Evolutionary conservation across 2,888 invertebrate species (phyloP), one percentile per base, ranked within the genome.

Genomic region (Lithophane semibrunnea): DNA sequence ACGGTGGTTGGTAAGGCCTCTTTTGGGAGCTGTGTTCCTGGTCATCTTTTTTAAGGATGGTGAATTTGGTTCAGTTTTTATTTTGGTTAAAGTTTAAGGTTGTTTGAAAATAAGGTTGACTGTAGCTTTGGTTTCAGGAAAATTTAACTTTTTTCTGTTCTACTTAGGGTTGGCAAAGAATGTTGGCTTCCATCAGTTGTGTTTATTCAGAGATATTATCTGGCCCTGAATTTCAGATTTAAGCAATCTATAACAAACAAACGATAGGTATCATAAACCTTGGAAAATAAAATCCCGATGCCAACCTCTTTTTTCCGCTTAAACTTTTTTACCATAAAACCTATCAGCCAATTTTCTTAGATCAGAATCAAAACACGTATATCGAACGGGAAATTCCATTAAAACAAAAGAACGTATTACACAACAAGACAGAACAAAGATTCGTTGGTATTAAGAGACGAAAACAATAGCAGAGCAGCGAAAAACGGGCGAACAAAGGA

Each of bases 401-500:
- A 88, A 90, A 91, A 92, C 92, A 92, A 92, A 92, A 92, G 91
- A 91, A 89, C 82, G 91, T 89, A 91, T 90, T 90, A 90, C 89
- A 88, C 84, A 87, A 90, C 89, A 90, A 92, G 90, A 90, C 88
- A 86, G 88, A 93, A 93, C 93, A 93, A 93, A 93, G 93, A 92
- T 92, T 89, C 90, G 83, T 90, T 83, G 80, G 90, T 89, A 89
- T 88, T 87, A 88, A 77, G 80, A 88, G 88, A 84, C 79, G 90
- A 91, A 93, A 95, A 96, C 95, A 96, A 96, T 94, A 92, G 90
- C 86, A 85, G 87, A 85, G 83, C 78, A 86, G 85, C 88, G 90
- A 93, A 93, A 94, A 94, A 92, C 92, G 91, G 90, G 89, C 88
- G 91, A 92, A 94, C 93, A 95, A 94, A 93, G 88, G 91, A 88